These are phyloP conservation scores for Gobionotothen gibberifrons DNA, from an alignment of 2,797 vertebrate genomes.

Conservation along the genomic window DNA sequence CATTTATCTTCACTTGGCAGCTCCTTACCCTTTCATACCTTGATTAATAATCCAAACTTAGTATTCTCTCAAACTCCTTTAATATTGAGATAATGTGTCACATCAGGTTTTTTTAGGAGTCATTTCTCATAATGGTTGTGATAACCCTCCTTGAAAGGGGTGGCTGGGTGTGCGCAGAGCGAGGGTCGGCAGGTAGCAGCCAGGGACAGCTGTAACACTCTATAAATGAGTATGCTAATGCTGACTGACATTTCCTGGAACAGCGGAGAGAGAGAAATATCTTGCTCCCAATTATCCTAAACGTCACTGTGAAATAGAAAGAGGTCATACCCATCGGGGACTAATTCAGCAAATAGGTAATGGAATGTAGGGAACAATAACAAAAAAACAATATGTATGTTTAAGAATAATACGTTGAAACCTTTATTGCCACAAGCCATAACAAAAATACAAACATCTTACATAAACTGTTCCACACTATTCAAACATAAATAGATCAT, in stretches of 20 bases:
- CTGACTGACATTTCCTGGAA: constrained; percentile 83
- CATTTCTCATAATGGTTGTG: constrained; percentile 80
- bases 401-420: constrained; percentile 14
- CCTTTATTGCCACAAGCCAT: neutral
- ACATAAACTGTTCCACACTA: neutral
- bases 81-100: constrained; percentile 82
- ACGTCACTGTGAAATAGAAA: constrained; percentile 51
- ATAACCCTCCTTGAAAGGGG: constrained; percentile 78
- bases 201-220: constrained; percentile 65
- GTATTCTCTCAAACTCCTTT: constrained; percentile 77
- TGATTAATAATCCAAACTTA: constrained; percentile 81
- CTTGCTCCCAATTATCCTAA: constrained; percentile 66
- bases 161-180: constrained; percentile 47
- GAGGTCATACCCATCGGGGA: constrained; percentile 21
- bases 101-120: constrained; percentile 65
- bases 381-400: constrained; percentile 4
- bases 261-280: constrained; percentile 44
- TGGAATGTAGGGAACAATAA: neutral
- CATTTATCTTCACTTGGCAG: constrained; percentile 79
- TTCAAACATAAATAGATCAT: neutral
- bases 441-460: no score
- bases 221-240: constrained; percentile 84
- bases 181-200: constrained; percentile 59
- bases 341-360: constrained; percentile 27
- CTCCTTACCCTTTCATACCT: constrained; percentile 74